Evolutionary conservation across 2,113 vertebrate species (phyloP).

Genomic region (Morone chrysops): DNA sequence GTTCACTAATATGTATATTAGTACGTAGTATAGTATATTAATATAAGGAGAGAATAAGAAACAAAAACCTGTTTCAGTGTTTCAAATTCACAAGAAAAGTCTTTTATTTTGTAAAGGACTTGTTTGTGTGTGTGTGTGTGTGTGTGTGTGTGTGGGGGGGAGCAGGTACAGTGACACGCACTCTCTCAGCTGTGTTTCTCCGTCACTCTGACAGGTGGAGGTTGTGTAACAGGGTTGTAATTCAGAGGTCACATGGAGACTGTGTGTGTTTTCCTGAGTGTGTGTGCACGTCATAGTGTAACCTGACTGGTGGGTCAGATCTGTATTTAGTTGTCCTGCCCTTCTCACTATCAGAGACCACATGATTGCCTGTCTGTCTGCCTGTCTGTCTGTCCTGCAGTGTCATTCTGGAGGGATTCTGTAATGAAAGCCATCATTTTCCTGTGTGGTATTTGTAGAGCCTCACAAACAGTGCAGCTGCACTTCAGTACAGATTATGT

Average conservation of each 20-base stretch:
- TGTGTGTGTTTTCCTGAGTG: constrained; percentile 39
- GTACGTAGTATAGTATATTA: too few relatives aligned
- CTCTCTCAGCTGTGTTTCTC: constrained; percentile 38
- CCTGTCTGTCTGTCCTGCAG: not conserved
- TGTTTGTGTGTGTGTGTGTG: too few relatives aligned
- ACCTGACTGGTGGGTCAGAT: constrained; percentile 33
- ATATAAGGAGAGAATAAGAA: too few relatives aligned
- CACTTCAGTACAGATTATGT: too few relatives aligned
- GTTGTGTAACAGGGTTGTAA: constrained; percentile 66
- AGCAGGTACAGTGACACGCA: constrained; percentile 5
- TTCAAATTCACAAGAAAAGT: too few relatives aligned
- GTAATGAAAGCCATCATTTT: too few relatives aligned
- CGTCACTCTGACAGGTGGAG: constrained; percentile 58
- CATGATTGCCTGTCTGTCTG: constrained; percentile 31
- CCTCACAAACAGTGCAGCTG: too few relatives aligned
- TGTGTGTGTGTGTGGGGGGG: not conserved
- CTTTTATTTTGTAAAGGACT: too few relatives aligned
- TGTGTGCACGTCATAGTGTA: constrained; percentile 19
- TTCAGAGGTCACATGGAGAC: constrained; percentile 39
- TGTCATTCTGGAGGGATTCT: too few relatives aligned
- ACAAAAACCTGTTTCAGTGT: too few relatives aligned
- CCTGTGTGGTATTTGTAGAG: too few relatives aligned
- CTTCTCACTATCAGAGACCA: constrained; percentile 61
- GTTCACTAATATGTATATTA: too few relatives aligned
- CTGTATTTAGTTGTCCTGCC: constrained; percentile 62